These are phyloP conservation scores for Clostera curtula DNA, from an alignment of 2,888 invertebrate genomes.

Conservation along the genomic window DNA sequence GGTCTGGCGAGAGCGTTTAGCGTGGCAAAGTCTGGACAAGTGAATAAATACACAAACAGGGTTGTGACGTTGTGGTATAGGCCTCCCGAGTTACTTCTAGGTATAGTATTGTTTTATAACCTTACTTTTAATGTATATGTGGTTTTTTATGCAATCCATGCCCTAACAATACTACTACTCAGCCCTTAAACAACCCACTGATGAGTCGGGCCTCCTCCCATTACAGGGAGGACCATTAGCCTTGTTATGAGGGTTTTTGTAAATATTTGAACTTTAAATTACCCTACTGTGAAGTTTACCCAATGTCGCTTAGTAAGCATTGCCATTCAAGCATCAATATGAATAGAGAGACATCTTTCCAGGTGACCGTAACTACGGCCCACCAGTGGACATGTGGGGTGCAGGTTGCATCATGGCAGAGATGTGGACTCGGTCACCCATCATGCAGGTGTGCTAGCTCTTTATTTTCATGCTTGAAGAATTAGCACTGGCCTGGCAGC, in stretches of 20 bases:
- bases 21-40: conserved; percentile 87
- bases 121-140: no score
- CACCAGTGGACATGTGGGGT: conserved; percentile 97
- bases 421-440: conserved; percentile 97
- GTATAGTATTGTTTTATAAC: conserved; percentile 19
- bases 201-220: no score
- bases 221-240: no score
- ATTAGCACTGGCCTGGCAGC: no score
- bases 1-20: conserved; percentile 97
- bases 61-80: conserved; percentile 98
- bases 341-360: conserved; percentile 27
- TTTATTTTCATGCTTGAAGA: not conserved
- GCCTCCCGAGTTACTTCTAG: conserved; percentile 73
- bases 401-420: conserved; percentile 99
- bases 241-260: no score
- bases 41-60: conserved; percentile 93
- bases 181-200: no score
- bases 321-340: no score
- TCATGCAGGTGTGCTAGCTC: conserved; percentile 79
- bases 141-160: no score
- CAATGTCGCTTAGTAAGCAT: no score
- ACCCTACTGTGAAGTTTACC: no score
- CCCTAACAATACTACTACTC: no score
- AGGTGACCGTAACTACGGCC: conserved; percentile 95
- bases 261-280: no score